phyloP scores from a whole-genome alignment of 2,797 vertebrate genomes.

The Tauraco hartlaubi region DNA sequence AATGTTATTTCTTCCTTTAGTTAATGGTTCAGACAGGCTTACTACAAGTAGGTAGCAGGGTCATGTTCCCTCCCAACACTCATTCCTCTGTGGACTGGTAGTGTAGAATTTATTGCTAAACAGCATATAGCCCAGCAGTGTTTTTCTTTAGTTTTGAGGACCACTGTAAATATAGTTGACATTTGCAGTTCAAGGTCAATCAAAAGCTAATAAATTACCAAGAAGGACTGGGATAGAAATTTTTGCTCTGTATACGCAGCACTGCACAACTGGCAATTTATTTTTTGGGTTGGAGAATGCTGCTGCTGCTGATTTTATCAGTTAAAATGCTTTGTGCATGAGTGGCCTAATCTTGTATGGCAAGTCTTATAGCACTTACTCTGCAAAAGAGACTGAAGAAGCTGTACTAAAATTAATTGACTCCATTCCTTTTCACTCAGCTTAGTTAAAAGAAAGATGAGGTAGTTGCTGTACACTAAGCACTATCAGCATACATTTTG shows the following conservation, averaged over 20 bases:
- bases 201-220: not conserved
- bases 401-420: not conserved
- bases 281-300: not conserved
- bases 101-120: not conserved
- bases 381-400: not conserved
- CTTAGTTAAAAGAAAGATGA: not conserved
- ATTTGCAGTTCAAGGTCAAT: not conserved
- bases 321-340: not conserved
- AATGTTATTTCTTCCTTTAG: not conserved
- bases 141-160: not conserved
- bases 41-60: not conserved
- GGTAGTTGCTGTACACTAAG: not conserved
- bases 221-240: not conserved
- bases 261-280: not conserved
- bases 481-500: slow-evolving; percentile 15
- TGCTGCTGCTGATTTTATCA: not conserved
- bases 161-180: not conserved
- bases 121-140: not conserved
- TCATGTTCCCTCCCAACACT: not conserved
- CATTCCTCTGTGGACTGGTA: not conserved
- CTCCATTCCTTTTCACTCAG: not conserved
- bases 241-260: not conserved
- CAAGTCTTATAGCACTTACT: not conserved
- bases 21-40: not conserved
- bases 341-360: not conserved